Conservation (phyloP, 2,888 invertebrate species). For the Eupithecia inturbata region DNA sequence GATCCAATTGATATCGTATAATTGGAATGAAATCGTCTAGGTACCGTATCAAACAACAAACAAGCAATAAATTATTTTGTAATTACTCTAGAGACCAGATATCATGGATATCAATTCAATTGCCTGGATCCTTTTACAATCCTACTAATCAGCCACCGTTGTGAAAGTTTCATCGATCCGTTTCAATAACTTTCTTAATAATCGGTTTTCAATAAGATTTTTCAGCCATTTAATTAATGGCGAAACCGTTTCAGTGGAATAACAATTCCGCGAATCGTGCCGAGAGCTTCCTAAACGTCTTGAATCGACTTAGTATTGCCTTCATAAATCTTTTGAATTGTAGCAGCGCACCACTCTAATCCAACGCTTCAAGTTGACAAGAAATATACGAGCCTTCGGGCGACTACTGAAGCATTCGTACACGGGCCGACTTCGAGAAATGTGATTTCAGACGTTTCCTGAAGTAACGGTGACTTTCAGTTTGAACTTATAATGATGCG, state of each 20-base stretch:
- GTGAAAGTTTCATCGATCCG: constrained; percentile 3
- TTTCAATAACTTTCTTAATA: constrained; percentile 21
- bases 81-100: not conserved
- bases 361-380: constrained; percentile 66
- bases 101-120: not conserved
- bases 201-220: constrained; percentile 16
- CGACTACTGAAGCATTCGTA: constrained; percentile 64
- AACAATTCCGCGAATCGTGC: constrained; percentile 45
- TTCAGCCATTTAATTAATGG: constrained; percentile 16
- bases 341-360: constrained; percentile 67
- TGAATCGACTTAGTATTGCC: constrained; percentile 68
- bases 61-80: not conserved
- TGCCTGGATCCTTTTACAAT: not conserved
- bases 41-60: constrained; percentile 2
- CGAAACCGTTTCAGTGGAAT: constrained; percentile 27
- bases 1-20: constrained; percentile 50
- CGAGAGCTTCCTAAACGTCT: constrained; percentile 56
- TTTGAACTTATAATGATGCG: constrained; percentile 51
- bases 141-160: not conserved
- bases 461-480: constrained; percentile 33
- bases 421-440: constrained; percentile 47
- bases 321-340: constrained; percentile 71
- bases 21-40: constrained; percentile 47
- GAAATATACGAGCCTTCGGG: constrained; percentile 65
- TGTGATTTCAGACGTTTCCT: constrained; percentile 42